Base-by-base conservation (phyloP, 2,797 vertebrate species). In the Eulemur albifrons region DNA sequence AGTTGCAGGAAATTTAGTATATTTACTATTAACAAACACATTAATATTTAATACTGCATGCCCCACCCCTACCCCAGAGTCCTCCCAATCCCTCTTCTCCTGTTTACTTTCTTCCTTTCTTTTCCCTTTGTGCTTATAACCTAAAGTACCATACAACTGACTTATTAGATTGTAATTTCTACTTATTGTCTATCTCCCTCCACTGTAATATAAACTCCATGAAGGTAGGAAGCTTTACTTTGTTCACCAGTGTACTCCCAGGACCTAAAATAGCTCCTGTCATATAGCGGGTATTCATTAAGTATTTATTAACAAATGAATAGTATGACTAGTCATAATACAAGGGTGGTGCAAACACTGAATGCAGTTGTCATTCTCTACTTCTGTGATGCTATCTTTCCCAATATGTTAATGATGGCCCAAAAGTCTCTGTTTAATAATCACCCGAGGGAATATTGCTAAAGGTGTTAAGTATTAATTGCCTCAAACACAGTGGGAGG, bases 401-500 rank as follows among this genome's bases (percentile, higher is more conserved):
- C 79, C 75, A 80, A 18, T 38, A 92, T 94, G 77, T 72, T 97
- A 96, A 97, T 77, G 80, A 90, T 70, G 67, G 70, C 89, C 45
- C 80, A 89, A 61, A 43, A 89, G 70, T 96, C 75, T 94, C 75
- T 84, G 85, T 84, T 95, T 97, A 97, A 96, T 93, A 86, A 93
- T 84, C 83, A 87, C 61, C 40, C 70, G 87, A 79, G 87, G 70
- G 65, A 93, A 87, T 93, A 93, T 18, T 77, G 93, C 82, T 96
- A 92, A 94, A 75, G 57, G 80, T 96, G 85, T 92, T 69, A 90
- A 95, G 70, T 92, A 86, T 83, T 95, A 97, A 97, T 89, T 93
- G 82, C 45, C 77, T 96, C 90, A 94, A 85, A 95, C 83, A 61
- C 70, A 88, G 83, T 84, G 61, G 89, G 89, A 96, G 67, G 79